A percentile compares a stretch with the other conserved stretches of the same genome.
Conservation (phyloP, 2,113 vertebrate species). For the Phylloscopus trochilus region DNA sequence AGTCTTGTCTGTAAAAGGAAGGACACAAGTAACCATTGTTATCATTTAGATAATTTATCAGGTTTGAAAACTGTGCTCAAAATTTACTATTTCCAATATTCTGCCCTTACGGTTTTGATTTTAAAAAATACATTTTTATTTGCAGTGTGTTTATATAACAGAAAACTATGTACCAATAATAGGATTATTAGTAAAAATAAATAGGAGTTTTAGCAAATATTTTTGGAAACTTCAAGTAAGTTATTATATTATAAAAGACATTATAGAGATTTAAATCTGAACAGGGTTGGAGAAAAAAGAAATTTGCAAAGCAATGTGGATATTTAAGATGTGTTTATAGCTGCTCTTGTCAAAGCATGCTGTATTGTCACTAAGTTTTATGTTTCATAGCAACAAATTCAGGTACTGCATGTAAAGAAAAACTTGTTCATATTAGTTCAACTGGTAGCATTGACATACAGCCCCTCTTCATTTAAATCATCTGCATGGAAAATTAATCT, state of each 20-base stretch:
- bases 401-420: not conserved
- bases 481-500: not conserved
- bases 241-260: not conserved
- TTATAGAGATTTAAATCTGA: not conserved
- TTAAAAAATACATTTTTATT: not conserved
- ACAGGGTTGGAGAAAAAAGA: not conserved
- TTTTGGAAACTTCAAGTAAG: not conserved
- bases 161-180: not conserved
- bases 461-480: not conserved
- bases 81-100: not conserved
- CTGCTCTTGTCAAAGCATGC: not conserved
- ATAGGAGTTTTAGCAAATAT: not conserved
- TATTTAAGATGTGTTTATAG: not conserved
- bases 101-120: not conserved
- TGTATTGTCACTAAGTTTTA: not conserved
- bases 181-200: not conserved
- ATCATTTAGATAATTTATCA: not conserved
- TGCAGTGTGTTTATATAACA: not conserved
- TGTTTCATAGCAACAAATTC: not conserved
- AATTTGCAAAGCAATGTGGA: not conserved
- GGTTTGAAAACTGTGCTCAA: not conserved
- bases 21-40: not conserved
- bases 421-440: not conserved
- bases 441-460: not conserved
- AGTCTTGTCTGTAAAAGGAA: not conserved